Base-by-base conservation (phyloP, 2,113 vertebrate genomes). In the Cepphus grylle region DNA sequence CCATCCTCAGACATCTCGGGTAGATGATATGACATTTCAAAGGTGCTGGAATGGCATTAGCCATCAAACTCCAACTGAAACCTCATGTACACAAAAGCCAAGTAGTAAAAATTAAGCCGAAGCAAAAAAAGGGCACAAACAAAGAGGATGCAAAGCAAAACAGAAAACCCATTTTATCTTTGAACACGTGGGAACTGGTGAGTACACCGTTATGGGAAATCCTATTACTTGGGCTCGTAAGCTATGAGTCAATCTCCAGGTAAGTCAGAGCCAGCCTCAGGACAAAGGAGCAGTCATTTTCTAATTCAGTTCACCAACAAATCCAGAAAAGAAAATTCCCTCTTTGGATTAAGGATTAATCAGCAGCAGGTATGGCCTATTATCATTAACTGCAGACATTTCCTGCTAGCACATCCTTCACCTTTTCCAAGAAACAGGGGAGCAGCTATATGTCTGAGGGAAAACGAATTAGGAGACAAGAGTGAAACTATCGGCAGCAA, bases 11-110 rank as follows among this genome's bases (percentile, higher is more conserved):
- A 6, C 0, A 3, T 16, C 42, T 38, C n/a, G 38, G 29, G 62
- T 22, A 65, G 61, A 16, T 23, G 71, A 66, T 10, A 45, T 8
- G 78, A 32, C 30, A 34, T 50, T 14, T 11, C 25, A 29, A 86
- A 82, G 20, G 43, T 67, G 67, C 6, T 9, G 8, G 71, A 47
- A 30, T 21, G 34, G 67, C 53, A 61, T 43, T 4, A 63, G 67
- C 50, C 49, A 32, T 7, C 59, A n/a, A 58, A 78, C 1, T n/a
- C 69, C 87, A 78, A 34, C 25, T 23, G 49, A 52, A 86, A 30
- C 6, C 50, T 47, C 16, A 1, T 0, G 1, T 14, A 70, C 5
- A 3, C 0, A 0, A 38, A 34, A 81, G 42, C 2, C 34, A 18
- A 32, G 32, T 6, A 59, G 20, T 4, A 32, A 73, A 43, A 69